Percentiles rank a stretch among this genome's conserved stretches.
These are phyloP conservation scores for Drosophila kikkawai DNA, from an alignment of 1,140 invertebrate genomes.

Conservation along the genomic window DNA sequence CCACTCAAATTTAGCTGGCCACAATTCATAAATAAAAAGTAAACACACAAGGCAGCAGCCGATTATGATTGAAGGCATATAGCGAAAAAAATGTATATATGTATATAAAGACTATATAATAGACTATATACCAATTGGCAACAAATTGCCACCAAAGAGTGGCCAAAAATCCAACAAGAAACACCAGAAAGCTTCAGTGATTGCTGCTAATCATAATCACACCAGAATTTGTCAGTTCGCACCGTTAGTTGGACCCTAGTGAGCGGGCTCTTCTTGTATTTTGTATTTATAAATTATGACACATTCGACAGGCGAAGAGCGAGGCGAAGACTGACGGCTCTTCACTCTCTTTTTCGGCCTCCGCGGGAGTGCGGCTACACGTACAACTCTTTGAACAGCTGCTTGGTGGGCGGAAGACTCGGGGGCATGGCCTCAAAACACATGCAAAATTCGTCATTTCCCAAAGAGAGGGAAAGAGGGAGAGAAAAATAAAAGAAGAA, in stretches of 20 bases:
- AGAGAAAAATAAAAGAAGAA: conserved; percentile 8
- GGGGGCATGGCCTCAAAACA: conserved; percentile 52
- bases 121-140: conserved; percentile 40
- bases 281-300: conserved; percentile 80
- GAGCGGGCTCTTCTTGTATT: conserved; percentile 12
- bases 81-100: background rate
- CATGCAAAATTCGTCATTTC: conserved; percentile 48
- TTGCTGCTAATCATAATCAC: conserved; percentile 62
- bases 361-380: conserved; percentile 5
- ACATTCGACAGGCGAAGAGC: conserved; percentile 52
- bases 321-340: background rate
- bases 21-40: conserved; percentile 55
- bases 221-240: conserved; percentile 52
- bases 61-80: conserved; percentile 47
- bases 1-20: conserved; percentile 46
- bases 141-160: conserved; percentile 32
- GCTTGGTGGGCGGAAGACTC: conserved; percentile 64
- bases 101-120: conserved; percentile 6
- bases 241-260: conserved; percentile 60
- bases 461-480: conserved; percentile 24
- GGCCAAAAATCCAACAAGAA: background rate
- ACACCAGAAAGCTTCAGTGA: conserved; percentile 6
- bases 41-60: conserved; percentile 47
- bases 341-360: conserved; percentile 10
- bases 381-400: conserved; percentile 66